Base-by-base conservation (phyloP, 2,888 invertebrate species). In the Pristionchus japonicus region DNA sequence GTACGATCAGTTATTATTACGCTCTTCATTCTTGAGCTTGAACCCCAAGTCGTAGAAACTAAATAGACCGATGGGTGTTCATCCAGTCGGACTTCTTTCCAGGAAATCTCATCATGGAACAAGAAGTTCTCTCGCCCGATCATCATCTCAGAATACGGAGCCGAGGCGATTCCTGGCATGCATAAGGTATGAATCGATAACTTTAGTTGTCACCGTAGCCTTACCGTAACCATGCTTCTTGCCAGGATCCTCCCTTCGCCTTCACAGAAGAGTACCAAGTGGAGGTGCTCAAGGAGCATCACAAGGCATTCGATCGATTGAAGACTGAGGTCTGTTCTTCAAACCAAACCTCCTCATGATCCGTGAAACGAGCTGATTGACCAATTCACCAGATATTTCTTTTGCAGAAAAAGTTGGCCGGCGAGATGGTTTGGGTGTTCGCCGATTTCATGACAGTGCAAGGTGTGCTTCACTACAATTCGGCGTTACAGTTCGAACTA, bases 381-480 rank as follows among this genome's bases (percentile, higher is more conserved):
- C n/a, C n/a, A n/a, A n/a, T 34, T 57, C n/a, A 3, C 1, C 40
- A 40, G n/a, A n/a, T 49, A 52, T 31, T 3, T 31, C 31, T 83
- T 17, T 70, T 37, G 1, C 82, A 85, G 86, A 86, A 92, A 9
- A 91, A 94, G 23, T 93, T 99, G 93, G 96, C 97, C 43, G 99
- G 99, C 4, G 99, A 99, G 95, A 97, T 98, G 96, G 97, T 98
- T 80, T 99, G 99, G 99, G 99, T 99, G 95, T 99, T 99, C 95
- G 99, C 99, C 0, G 99, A 99, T 95, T 99, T 99, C 94, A 97
- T 97, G 95, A 99, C 99, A 17, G 97, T 96, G 86, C 86, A 86
- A 49, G 86, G 86, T 86, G 7, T 40, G 23, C 13, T 40, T 15
- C 13, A 27, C n/a, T n/a, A n/a, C n/a, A n/a, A n/a, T n/a, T n/a